Conservation (phyloP, 2,888 invertebrate species). For the Masnerella sp. region DNA sequence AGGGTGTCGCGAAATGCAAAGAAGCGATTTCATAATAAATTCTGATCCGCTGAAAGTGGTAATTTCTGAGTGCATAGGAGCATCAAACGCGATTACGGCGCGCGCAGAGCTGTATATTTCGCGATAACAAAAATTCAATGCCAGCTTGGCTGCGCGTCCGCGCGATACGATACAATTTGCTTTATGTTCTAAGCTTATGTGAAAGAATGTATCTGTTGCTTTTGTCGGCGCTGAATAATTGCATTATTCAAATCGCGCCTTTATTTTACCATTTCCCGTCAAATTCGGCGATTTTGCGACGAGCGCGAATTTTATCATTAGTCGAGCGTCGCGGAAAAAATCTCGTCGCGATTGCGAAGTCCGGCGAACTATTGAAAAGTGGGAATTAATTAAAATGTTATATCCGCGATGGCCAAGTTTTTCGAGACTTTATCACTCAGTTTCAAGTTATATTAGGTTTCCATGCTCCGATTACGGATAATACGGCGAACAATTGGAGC, state of each 20-base stretch:
- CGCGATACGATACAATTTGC: constrained; percentile 56
- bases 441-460: constrained; percentile 22
- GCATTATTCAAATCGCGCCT: constrained; percentile 38
- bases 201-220: constrained; percentile 44
- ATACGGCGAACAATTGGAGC: constrained; percentile 1
- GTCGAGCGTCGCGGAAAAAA: no score
- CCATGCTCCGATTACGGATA: constrained; percentile 11
- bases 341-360: no score
- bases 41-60: constrained; percentile 69
- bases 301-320: no score
- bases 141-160: constrained; percentile 53
- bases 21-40: constrained; percentile 67
- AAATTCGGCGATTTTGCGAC: no score
- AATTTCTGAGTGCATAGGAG: constrained; percentile 70
- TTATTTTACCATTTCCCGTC: constrained; percentile 36
- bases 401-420: constrained; percentile 36
- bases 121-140: constrained; percentile 69
- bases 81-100: constrained; percentile 72
- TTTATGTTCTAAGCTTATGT: constrained; percentile 45
- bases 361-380: no score
- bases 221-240: constrained; percentile 39
- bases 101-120: constrained; percentile 63
- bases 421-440: no score
- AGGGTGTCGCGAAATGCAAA: constrained; percentile 36
- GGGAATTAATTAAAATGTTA: constrained; percentile 48